Conservation (phyloP, 2,113 vertebrate genomes). For the Callaeas wilsoni region DNA sequence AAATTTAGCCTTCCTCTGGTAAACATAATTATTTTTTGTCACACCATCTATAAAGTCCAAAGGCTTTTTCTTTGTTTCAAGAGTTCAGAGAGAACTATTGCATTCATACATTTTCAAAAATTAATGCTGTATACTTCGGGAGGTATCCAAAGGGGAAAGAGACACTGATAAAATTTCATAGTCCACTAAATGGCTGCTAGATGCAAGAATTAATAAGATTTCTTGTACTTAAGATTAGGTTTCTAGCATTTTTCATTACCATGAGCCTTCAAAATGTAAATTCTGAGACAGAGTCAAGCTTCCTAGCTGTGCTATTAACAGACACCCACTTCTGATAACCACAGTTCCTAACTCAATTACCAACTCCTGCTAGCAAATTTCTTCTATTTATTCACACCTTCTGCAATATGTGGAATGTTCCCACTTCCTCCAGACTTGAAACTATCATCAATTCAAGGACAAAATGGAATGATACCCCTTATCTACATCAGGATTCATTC, state of each 20-base stretch:
- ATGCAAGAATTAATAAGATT: neutral
- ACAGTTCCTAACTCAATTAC: neutral
- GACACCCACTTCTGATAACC: constrained; percentile 32
- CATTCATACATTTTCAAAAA: neutral
- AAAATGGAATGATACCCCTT: neutral
- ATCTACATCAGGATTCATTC: neutral
- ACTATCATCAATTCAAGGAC: neutral
- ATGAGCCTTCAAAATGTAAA: neutral
- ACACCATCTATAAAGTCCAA: neutral
- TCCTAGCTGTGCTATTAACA: constrained; percentile 26
- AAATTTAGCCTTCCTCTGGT: neutral
- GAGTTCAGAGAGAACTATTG: neutral
- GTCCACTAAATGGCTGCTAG: neutral
- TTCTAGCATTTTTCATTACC: neutral
- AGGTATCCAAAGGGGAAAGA: neutral
- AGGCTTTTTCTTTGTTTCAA: neutral
- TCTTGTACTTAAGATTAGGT: neutral
- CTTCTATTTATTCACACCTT: constrained; percentile 43
- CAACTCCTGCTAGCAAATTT: constrained; percentile 2
- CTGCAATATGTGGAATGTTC: neutral
- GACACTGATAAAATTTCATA: neutral
- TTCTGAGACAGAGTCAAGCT: neutral
- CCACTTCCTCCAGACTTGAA: constrained; percentile 7
- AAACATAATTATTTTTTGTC: neutral
- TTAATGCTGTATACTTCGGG: neutral